Evolutionary conservation across 2,797 vertebrate genomes (phyloP).

Genomic region (Hemitrygon akajei): DNA sequence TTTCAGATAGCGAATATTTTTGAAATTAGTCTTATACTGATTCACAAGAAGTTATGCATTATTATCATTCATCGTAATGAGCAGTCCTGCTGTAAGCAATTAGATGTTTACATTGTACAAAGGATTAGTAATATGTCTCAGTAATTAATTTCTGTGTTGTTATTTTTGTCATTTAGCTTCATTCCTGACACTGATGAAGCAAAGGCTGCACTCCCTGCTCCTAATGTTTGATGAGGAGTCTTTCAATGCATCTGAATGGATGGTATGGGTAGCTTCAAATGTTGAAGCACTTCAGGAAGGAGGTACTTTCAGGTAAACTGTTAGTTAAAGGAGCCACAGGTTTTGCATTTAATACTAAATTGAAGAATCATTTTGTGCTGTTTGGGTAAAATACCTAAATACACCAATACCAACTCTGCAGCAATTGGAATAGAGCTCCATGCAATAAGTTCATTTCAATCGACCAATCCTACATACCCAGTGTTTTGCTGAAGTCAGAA

Average conservation of each 20-base stretch:
- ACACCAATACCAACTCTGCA: background rate
- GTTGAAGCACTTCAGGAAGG: slow-evolving; percentile 86
- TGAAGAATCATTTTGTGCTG: background rate
- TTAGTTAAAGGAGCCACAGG: no score
- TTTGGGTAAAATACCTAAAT: background rate
- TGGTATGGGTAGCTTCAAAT: slow-evolving; percentile 76
- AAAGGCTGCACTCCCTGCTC: slow-evolving; percentile 65
- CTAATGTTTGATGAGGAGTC: slow-evolving; percentile 60
- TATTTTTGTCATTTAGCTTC: slow-evolving; percentile 52
- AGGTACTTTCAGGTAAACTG: slow-evolving; percentile 82
- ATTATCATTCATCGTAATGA: no score
- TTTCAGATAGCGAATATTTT: no score
- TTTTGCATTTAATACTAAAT: background rate
- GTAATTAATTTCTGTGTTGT: background rate
- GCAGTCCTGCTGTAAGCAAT: background rate
- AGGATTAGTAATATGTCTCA: background rate
- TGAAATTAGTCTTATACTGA: no score
- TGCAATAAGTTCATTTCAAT: background rate
- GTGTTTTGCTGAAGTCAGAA: no score
- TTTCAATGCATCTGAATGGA: slow-evolving; percentile 64
- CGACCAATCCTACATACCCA: background rate
- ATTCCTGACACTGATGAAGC: slow-evolving; percentile 69
- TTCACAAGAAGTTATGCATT: no score
- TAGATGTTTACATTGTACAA: background rate
- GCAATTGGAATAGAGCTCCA: background rate